These are phyloP conservation scores for Amphipoea oculea DNA, from an alignment of 2,888 invertebrate genomes.

Conservation along the genomic window DNA sequence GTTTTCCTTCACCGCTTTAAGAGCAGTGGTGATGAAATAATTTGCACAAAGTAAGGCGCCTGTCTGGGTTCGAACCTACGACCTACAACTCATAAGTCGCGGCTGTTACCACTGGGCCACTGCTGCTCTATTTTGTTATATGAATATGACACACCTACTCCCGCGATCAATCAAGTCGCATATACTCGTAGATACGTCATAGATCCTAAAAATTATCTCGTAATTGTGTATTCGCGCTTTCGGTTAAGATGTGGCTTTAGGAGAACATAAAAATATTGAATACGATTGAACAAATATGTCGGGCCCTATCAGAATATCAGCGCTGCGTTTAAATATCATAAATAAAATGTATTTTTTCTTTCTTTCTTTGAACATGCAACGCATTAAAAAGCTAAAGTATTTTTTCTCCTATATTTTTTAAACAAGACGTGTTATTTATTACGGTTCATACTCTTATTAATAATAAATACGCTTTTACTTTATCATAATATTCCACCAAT, in stretches of 20 bases:
- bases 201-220: neutral
- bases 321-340: neutral
- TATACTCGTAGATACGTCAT: neutral
- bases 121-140: neutral
- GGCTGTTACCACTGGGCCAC: too few species aligned
- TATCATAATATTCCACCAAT: conserved; percentile 8
- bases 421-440: neutral
- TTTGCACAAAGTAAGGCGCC: too few species aligned
- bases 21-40: too few species aligned
- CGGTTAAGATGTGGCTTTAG: neutral
- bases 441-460: neutral
- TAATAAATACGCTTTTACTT: neutral
- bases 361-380: neutral
- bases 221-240: neutral
- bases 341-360: too few species aligned
- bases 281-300: neutral
- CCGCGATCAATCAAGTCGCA: neutral
- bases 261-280: neutral
- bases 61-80: too few species aligned
- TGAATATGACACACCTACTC: neutral
- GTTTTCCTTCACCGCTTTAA: too few species aligned
- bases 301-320: neutral
- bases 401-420: neutral
- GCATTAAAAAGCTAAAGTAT: neutral
- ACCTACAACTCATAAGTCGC: too few species aligned